Conservation (phyloP, 2,113 vertebrate genomes). For the Ictidomys tridecemlineatus region DNA sequence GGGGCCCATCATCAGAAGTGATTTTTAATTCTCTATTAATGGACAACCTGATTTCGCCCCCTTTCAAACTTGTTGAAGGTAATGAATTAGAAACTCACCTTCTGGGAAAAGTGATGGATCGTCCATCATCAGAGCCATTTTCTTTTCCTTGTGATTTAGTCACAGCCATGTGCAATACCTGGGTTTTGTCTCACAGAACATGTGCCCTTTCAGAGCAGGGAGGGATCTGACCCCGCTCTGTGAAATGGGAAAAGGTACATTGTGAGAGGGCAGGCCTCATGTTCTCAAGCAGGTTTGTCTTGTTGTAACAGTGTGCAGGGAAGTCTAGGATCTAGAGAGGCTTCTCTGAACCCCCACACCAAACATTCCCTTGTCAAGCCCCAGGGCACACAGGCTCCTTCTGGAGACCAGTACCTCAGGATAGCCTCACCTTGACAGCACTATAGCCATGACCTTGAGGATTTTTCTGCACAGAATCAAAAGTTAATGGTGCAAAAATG, state of each 20-base stretch:
- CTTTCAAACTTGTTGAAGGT: neutral
- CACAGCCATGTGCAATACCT: fast-evolving
- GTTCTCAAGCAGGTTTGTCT: neutral
- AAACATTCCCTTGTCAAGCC: neutral
- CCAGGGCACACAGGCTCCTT: neutral
- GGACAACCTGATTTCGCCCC: neutral
- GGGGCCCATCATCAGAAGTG: neutral
- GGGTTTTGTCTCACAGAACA: too few species aligned
- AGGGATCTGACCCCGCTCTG: too few species aligned
- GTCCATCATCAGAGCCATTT: fast-evolving
- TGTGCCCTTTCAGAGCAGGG: too few species aligned
- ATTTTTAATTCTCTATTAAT: neutral
- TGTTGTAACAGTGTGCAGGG: neutral
- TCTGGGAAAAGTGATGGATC: neutral
- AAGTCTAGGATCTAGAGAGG: neutral
- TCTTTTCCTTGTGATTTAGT: neutral
- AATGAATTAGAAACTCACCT: neutral
- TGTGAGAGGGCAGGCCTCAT: fast-evolving
- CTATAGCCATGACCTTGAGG: neutral
- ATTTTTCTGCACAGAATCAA: neutral
- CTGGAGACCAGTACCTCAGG: too few species aligned
- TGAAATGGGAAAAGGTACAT: neutral
- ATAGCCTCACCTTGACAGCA: neutral
- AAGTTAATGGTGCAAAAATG: neutral
- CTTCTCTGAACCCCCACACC: neutral